These are phyloP conservation scores for Didymodactylos carnosus DNA, from an alignment of 2,888 invertebrate species.

Conservation along the genomic window DNA sequence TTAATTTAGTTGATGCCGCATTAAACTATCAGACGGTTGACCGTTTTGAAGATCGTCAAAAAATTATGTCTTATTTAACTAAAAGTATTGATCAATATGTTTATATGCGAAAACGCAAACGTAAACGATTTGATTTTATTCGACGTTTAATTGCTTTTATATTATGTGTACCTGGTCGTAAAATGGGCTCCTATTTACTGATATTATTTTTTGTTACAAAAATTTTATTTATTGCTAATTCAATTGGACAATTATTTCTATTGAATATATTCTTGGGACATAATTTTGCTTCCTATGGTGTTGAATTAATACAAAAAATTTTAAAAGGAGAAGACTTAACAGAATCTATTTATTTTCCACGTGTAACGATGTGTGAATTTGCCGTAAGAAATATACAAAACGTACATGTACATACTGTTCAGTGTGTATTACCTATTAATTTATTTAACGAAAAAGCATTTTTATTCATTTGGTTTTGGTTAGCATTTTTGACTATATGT, in stretches of 20 bases:
- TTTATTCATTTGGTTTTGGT: constrained; percentile 15
- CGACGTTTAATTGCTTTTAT: background rate
- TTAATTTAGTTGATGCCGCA: constrained; percentile 13
- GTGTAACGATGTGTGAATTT: constrained; percentile 14
- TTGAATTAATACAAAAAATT: constrained; percentile 12
- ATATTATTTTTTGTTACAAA: constrained; percentile 12
- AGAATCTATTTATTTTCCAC: constrained; percentile 13
- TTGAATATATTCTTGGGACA: constrained; percentile 12
- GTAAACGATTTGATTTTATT: background rate
- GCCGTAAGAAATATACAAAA: constrained; percentile 10
- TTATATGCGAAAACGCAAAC: constrained; percentile 4
- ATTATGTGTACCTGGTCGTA: constrained; percentile 2
- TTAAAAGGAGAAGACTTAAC: constrained; percentile 9
- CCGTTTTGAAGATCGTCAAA: constrained; percentile 13
- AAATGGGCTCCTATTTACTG: constrained; percentile 7
- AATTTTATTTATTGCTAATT: constrained; percentile 9
- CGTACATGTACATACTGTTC: constrained; percentile 13
- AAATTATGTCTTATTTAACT: constrained; percentile 13
- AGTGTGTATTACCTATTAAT: constrained; percentile 13
- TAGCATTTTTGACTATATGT: constrained; percentile 12
- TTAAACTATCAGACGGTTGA: constrained; percentile 11
- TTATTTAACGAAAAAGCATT: constrained; percentile 14
- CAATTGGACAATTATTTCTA: constrained; percentile 13
- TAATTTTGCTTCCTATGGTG: constrained; percentile 10
- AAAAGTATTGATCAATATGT: constrained; percentile 12